phyloP scores from a whole-genome alignment of 2,888 invertebrate species.

The Ichneumoninae sp. region DNA sequence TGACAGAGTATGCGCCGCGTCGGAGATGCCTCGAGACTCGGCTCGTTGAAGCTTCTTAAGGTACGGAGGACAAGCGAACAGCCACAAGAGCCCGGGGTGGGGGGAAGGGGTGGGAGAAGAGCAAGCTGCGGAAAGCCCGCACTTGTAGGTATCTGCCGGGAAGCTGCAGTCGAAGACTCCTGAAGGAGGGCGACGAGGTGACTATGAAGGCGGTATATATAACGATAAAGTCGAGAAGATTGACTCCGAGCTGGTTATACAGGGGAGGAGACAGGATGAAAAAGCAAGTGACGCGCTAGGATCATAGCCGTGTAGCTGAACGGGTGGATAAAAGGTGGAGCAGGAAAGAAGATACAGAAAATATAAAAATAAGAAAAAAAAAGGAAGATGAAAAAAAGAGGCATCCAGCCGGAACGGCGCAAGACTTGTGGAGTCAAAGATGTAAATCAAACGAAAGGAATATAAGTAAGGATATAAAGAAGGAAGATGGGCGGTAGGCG shows the following conservation, averaged over 20 bases:
- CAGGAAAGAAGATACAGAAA: constrained; percentile 11
- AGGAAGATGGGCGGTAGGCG: not conserved
- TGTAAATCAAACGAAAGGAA: constrained; percentile 62
- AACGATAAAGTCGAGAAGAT: constrained; percentile 53
- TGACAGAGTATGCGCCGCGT: constrained; percentile 64
- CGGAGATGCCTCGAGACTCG: constrained; percentile 57
- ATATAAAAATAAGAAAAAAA: not conserved
- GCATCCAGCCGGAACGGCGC: not conserved
- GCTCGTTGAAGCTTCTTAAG: constrained; percentile 49
- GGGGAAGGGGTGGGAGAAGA: constrained; percentile 8
- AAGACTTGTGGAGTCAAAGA: constrained; percentile 41
- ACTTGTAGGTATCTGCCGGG: not conserved
- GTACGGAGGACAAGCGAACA: constrained; percentile 33
- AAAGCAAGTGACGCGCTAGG: constrained; percentile 4
- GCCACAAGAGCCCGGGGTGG: constrained; percentile 23
- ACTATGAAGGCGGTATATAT: constrained; percentile 36
- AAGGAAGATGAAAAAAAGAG: not conserved
- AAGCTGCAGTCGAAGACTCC: constrained; percentile 11
- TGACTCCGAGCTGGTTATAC: constrained; percentile 38
- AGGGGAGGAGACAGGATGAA: constrained; percentile 28
- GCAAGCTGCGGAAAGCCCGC: constrained; percentile 12
- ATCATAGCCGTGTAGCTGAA: constrained; percentile 12
- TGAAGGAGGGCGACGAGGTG: constrained; percentile 39
- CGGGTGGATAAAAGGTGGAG: not conserved
- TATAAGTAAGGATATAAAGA: constrained; percentile 47